These are phyloP conservation scores for Monodelphis domestica DNA, from an alignment of 2,797 vertebrate genomes.

Conservation along the genomic window DNA sequence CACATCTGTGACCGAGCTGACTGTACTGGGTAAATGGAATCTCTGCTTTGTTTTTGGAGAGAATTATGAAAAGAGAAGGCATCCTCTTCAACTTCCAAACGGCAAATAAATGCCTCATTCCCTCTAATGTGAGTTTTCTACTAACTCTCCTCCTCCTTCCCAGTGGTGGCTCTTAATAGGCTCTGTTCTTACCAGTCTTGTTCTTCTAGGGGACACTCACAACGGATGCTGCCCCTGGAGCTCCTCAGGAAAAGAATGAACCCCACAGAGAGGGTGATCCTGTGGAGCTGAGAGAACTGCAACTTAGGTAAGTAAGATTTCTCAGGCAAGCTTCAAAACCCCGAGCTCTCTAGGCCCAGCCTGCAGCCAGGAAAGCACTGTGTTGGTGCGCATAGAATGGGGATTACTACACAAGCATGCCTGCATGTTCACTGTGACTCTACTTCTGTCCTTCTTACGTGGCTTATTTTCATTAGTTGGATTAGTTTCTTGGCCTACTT, in stretches of 20 bases:
- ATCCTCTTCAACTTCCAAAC: background rate
- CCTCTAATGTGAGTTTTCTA: background rate
- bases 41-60: slow-evolving; percentile 46
- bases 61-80: background rate
- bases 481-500: background rate
- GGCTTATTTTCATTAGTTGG: background rate
- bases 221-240: slow-evolving; percentile 91
- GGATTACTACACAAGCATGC: background rate
- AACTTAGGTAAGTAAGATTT: slow-evolving; percentile 87
- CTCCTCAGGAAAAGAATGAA: slow-evolving; percentile 90
- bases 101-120: background rate
- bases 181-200: background rate
- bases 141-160: slow-evolving; percentile 14
- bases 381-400: background rate
- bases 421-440: background rate
- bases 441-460: background rate
- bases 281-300: slow-evolving; percentile 88
- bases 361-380: background rate
- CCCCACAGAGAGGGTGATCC: slow-evolving; percentile 79
- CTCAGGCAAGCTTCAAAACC: background rate
- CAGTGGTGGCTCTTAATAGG: background rate
- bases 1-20: background rate
- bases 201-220: slow-evolving; percentile 85
- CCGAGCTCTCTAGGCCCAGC: background rate
- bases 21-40: slow-evolving; percentile 18